A percentile compares a stretch with the other conserved stretches of the same genome.
These are phyloP conservation scores for Scrobipalpa atriplicella DNA, from an alignment of 2,888 invertebrate genomes.

Conservation along the genomic window DNA sequence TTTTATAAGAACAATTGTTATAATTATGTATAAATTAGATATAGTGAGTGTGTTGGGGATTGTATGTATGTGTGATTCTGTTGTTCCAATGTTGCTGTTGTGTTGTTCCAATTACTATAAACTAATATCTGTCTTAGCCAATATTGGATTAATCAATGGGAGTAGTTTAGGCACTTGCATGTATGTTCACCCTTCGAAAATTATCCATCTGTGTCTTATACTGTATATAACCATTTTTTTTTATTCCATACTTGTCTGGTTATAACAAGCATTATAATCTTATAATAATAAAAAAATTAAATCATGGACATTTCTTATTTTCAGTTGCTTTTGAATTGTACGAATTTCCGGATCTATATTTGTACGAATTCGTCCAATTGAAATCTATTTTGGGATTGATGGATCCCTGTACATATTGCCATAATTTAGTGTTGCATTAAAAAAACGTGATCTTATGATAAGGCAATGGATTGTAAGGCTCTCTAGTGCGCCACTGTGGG, in stretches of 20 bases:
- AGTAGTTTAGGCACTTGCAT: too few species aligned
- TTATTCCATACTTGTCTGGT: not conserved
- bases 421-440: conserved; percentile 40
- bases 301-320: conserved; percentile 14
- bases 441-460: too few species aligned
- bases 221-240: conserved; percentile 8
- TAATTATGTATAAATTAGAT: conserved; percentile 66
- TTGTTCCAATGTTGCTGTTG: conserved; percentile 38
- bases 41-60: conserved; percentile 50
- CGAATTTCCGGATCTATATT: conserved; percentile 20
- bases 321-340: conserved; percentile 23
- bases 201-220: not conserved
- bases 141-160: conserved; percentile 13
- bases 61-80: conserved; percentile 44
- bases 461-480: conserved; percentile 40
- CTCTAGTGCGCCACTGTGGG: conserved; percentile 42
- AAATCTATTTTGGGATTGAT: conserved; percentile 37
- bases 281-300: not conserved
- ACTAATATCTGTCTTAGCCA: conserved; percentile 14
- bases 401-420: conserved; percentile 48
- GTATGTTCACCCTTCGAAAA: conserved; percentile 1
- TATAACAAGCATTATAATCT: not conserved
- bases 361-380: conserved; percentile 33
- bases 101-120: conserved; percentile 28
- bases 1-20: conserved; percentile 71